Evolutionary conservation across 2,888 invertebrate species (phyloP), one percentile per base, ranked within the genome.

Genomic region (Thera obeliscata): DNA sequence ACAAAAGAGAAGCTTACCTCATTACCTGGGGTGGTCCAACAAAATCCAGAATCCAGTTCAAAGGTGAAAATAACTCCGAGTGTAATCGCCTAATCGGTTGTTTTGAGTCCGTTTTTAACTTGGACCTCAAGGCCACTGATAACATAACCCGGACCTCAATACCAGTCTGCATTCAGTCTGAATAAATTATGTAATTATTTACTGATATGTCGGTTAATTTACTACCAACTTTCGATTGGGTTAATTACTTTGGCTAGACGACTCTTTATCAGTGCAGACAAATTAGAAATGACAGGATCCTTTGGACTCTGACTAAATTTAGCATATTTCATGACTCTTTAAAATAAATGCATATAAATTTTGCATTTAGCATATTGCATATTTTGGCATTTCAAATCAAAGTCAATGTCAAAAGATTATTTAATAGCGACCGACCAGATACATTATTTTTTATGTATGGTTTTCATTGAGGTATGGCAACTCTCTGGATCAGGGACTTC

Each of bases 91-190:
- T 22, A 43, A 9, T 46, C 43, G 46, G 11, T 12, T 56, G 48
- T 48, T 65, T 60, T 67, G 33, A 65, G 9, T 46, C 9, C 43
- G 43, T 46, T 8, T 56, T 46, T 58, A 22, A 64, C 56, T 49
- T 69, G 41, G 67, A 59, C 71, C 74, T 61, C 73, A 79, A 76
- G 77, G 78, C 78, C 64, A 66, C 56, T 12, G 80, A 79, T 81
- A 81, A 78, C 75, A 63, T 55, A 48, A 50, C 60, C 57, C 61
- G 61, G 63, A 64, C 61, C 38, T 52, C 7, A 33, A n/a, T 60
- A 41, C 46, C 54, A 12, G 76, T 75, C 72, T 76, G 74, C 71
- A 75, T 73, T 56, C 67, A 57, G 73, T 76, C 76, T 74, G 64
- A 72, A 71, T 50, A 57, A 56, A 2, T 38, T 5, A 43, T 8